Evolutionary conservation across 2,888 invertebrate genomes (phyloP), one percentile per base, ranked within the genome.

Genomic region (Phyllotreta striolata): DNA sequence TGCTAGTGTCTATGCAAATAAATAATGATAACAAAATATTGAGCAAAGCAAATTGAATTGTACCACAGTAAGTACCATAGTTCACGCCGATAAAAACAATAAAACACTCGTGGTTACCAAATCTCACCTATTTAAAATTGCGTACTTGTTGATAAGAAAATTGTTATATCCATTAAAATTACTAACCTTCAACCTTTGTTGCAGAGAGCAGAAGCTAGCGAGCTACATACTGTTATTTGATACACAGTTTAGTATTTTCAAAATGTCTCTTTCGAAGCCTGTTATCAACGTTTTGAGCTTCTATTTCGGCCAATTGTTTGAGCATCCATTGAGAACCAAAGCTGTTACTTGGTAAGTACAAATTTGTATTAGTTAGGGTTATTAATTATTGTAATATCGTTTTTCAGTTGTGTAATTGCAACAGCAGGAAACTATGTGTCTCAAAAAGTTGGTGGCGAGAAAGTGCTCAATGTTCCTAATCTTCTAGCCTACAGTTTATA

Each of bases 241-340:
- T 51, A 24, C 4, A 8, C 37, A 35, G 9, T 51, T 51, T n/a
- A 51, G 7, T 35, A 34, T 41, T n/a, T 41, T 12, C 6, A 70
- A 67, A 66, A 90, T 90, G 90, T 83, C 88, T 58, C 82, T 90
- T 65, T 90, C 90, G 24, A 91, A 90, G 81, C 91, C 92, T 7
- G 76, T 91, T 60, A 88, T 89, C 79, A 86, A 87, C 73, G 82
- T 91, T 57, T 75, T 91, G 38, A 87, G 88, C 55, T 86, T 87
- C 43, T 93, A 93, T 82, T 86, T 93, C 75, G 87, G 89, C 73
- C 90, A 90, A 77, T 83, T 93, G 54, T 92, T 91, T 77, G 85
- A 86, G 66, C 86, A 89, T 81, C 93, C 93, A 0, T 84, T 93
- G 58, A 88, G 87, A 77, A 93, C 93, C 1, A 92, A 92, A 84